Conservation (phyloP, 2,113 vertebrate species). For the Chrysochloris asiatica region DNA sequence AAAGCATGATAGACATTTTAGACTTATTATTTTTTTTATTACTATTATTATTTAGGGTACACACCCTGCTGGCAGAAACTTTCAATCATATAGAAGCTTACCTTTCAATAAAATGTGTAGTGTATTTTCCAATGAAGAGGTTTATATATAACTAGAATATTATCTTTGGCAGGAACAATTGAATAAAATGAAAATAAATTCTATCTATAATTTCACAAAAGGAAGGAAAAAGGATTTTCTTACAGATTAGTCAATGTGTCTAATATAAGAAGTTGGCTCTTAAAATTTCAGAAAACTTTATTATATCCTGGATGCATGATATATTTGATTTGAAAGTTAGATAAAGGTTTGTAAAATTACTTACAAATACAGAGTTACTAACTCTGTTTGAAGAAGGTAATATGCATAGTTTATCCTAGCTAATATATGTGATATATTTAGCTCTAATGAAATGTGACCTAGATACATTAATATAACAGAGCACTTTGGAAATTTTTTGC, state of each 20-base stretch:
- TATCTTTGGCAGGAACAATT: not conserved
- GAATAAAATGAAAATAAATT: not conserved
- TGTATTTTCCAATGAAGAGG: not conserved
- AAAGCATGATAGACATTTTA: no score
- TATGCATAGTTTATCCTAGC: slow-evolving; percentile 44
- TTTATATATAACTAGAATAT: not conserved
- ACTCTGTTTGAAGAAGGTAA: slow-evolving; percentile 31
- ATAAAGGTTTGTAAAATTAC: slow-evolving; percentile 34
- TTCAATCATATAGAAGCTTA: no score
- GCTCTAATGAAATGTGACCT: slow-evolving; percentile 72
- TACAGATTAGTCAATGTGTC: not conserved
- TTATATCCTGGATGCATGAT: not conserved
- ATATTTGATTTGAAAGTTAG: slow-evolving; percentile 30
- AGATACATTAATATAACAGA: slow-evolving; percentile 61
- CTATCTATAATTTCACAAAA: slow-evolving; percentile 19
- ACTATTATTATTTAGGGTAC: no score
- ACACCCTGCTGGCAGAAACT: no score
- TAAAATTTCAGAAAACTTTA: slow-evolving; percentile 23
- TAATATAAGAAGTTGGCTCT: slow-evolving; percentile 1
- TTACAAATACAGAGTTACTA: slow-evolving; percentile 12
- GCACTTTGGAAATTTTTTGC: slow-evolving; percentile 62
- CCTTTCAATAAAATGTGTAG: no score
- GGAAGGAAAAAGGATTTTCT: not conserved
- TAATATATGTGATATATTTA: slow-evolving; percentile 64
- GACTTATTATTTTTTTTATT: no score